phyloP scores from a whole-genome alignment of 2,888 invertebrate species.

The Caenorhabditis virilis region DNA sequence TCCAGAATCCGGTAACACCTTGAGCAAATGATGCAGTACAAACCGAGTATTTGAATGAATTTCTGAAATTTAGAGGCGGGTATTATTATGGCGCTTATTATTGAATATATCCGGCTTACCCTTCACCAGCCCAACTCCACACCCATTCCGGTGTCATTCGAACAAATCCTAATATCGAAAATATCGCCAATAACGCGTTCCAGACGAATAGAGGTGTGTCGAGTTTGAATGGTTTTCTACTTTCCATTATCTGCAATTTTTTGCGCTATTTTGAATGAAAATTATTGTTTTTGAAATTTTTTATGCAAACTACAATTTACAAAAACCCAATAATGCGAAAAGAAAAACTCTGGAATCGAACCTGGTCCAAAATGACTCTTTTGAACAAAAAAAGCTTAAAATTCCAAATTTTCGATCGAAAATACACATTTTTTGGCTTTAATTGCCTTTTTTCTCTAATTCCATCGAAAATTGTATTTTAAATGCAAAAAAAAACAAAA shows the following conservation, averaged over 20 bases:
- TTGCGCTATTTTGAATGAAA: too few species aligned
- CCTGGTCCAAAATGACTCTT: too few species aligned
- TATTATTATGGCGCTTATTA: background rate
- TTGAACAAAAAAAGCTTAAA: too few species aligned
- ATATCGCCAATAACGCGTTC: slow-evolving; percentile 89
- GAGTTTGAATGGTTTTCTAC: slow-evolving; percentile 86
- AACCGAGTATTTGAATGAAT: slow-evolving; percentile 84
- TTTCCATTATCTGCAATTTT: slow-evolving; percentile 81
- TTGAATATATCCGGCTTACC: too few species aligned
- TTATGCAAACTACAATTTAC: too few species aligned
- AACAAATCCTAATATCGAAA: slow-evolving; percentile 81
- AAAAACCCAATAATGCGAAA: too few species aligned
- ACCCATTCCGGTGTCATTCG: slow-evolving; percentile 88
- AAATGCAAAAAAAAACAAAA: too few species aligned
- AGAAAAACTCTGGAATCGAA: too few species aligned
- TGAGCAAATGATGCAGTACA: slow-evolving; percentile 76
- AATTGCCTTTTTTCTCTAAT: too few species aligned
- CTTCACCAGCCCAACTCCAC: slow-evolving; percentile 46
- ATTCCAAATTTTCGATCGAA: too few species aligned
- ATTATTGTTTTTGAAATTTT: background rate
- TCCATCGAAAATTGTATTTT: too few species aligned
- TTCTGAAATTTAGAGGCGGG: slow-evolving; percentile 42
- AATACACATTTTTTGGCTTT: too few species aligned
- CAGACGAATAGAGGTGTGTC: slow-evolving; percentile 85
- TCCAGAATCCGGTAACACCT: slow-evolving; percentile 94